These are phyloP conservation scores for Aptenodytes patagonicus DNA, from an alignment of 2,113 vertebrate genomes.

Conservation along the genomic window DNA sequence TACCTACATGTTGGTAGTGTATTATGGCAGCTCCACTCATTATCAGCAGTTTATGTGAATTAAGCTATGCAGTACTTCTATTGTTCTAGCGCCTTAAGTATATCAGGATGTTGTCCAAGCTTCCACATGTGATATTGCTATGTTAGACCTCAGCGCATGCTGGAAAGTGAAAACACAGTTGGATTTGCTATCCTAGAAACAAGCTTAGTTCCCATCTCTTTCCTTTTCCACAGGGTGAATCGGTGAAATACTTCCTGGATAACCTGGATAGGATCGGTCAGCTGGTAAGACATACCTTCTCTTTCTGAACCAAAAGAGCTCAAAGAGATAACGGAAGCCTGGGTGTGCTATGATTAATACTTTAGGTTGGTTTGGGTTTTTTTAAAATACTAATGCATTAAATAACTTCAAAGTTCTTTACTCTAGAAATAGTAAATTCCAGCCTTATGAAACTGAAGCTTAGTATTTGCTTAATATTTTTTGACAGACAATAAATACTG, in stretches of 20 bases:
- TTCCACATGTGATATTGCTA: not conserved
- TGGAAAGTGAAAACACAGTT: not conserved
- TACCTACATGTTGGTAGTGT: fast-evolving
- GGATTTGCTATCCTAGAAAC: not conserved
- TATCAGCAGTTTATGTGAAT: not conserved
- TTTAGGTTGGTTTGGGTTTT: not conserved
- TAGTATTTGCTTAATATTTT: not conserved
- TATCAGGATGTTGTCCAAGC: not conserved
- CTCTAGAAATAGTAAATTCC: not conserved
- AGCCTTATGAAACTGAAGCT: not conserved
- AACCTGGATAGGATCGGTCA: slow-evolving; percentile 96
- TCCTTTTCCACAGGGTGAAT: slow-evolving; percentile 85
- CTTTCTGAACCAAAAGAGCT: not conserved
- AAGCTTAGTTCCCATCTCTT: not conserved
- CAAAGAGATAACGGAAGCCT: not conserved
- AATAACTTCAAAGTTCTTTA: not conserved
- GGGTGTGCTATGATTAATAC: not conserved
- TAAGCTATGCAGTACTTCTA: not conserved
- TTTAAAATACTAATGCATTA: not conserved
- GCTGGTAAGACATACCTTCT: slow-evolving; percentile 80
- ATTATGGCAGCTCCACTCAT: not conserved
- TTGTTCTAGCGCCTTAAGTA: not conserved
- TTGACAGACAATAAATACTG: not conserved
- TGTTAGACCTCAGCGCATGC: not conserved
- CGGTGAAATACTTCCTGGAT: slow-evolving; percentile 97